Base-by-base conservation (phyloP, 2,797 vertebrate species). In the Notolabrus celidotus region DNA sequence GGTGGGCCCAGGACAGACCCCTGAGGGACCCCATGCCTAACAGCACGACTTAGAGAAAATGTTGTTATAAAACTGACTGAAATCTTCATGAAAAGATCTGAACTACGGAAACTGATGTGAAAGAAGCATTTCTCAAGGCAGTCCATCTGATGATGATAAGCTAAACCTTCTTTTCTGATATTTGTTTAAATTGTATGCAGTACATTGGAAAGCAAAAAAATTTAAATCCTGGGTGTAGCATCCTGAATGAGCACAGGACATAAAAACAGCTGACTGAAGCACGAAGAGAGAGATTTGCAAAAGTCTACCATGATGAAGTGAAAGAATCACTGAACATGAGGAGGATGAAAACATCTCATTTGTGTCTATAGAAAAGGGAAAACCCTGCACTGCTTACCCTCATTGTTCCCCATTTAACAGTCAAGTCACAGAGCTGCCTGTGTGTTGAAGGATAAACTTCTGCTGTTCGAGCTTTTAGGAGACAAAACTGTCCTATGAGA, bases 401-500 rank as follows among this genome's bases (percentile, higher is more conserved):
- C 7, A 17, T 11, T 17, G 71, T 69, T 16, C 52, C 51, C 25
- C 63, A 49, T 68, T 57, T 50, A 69, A 68, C 61, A 82, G 47
- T 74, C n/a, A 60, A 57, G 56, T 66, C 74, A 67, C 67, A 69
- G 36, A 63, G 46, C 31, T 46, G 45, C 25, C 54, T 60, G 34
- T 10, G 16, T 54, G 38, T 41, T 52, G 36, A 51, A 52, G 36
- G 50, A 66, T 51, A 36, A 25, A 59, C 27, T 61, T 56, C 29
- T 46, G 65, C 15, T 71, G 51, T 64, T 57, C 36, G 20, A 60
- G 39, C 51, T 29, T 71, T 77, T 69, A 27, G 43, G 20, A 77
- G 47, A 61, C 14, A 60, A 66, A 77, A 72, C 57, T 70, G 62
- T 74, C 43, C 69, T 14, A n/a, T 51, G 49, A 81, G 71, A 81